Conservation (phyloP, 2,797 vertebrate genomes). For the Chaetophractus vellerosus region DNA sequence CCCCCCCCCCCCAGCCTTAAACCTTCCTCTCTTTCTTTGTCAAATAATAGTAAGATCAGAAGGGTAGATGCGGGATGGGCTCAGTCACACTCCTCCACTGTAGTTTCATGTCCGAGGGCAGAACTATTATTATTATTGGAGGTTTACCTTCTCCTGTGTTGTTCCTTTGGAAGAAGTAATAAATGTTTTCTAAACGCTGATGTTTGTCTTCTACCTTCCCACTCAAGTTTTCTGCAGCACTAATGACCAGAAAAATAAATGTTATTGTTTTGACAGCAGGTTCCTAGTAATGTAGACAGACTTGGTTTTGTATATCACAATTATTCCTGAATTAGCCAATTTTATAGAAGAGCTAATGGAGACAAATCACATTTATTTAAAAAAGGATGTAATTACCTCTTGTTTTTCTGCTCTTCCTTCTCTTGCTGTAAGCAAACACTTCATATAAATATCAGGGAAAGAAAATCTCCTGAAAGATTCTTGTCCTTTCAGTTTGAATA, state of each 20-base stretch:
- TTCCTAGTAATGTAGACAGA: slow-evolving; percentile 43
- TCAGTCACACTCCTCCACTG: not conserved
- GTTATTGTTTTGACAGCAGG: slow-evolving; percentile 59
- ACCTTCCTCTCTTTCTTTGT: slow-evolving; percentile 55
- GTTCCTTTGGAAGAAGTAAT: slow-evolving; percentile 45
- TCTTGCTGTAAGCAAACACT: slow-evolving; percentile 63
- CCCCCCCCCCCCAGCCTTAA: slow-evolving; percentile 48
- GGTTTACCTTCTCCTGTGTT: slow-evolving; percentile 50
- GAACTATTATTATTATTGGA: slow-evolving; percentile 72
- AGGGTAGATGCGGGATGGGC: slow-evolving; percentile 9
- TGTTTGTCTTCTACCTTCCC: slow-evolving; percentile 23
- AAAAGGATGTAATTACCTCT: slow-evolving; percentile 59
- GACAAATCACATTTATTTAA: slow-evolving; percentile 31
- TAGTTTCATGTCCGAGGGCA: slow-evolving; percentile 46
- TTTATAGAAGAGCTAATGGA: slow-evolving; percentile 52
- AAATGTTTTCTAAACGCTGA: slow-evolving; percentile 53
- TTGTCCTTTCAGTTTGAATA: slow-evolving; percentile 45
- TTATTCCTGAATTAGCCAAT: slow-evolving; percentile 49
- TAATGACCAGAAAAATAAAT: slow-evolving; percentile 64
- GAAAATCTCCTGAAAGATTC: slow-evolving; percentile 56
- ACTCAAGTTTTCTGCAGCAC: slow-evolving; percentile 17
- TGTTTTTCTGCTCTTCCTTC: slow-evolving; percentile 27
- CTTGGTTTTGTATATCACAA: slow-evolving; percentile 31
- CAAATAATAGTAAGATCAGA: slow-evolving; percentile 75
- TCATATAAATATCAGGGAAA: slow-evolving; percentile 62